Conservation (phyloP, 2,888 invertebrate genomes). For the Thera obeliscata region DNA sequence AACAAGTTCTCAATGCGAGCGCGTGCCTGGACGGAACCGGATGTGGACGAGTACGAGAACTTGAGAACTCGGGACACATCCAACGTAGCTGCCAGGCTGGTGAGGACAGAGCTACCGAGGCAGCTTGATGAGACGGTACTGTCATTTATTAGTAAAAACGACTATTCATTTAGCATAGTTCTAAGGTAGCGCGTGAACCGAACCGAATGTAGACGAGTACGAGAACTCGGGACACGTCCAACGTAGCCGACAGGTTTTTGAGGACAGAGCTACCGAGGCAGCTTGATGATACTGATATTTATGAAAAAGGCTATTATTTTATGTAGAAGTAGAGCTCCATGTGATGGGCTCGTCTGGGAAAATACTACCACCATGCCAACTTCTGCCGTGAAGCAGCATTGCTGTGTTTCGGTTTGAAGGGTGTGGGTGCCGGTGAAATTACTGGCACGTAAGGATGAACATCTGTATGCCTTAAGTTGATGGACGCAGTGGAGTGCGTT, state of each 20-base stretch:
- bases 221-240: constrained; percentile 59
- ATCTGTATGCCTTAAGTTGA: no score
- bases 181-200: constrained; percentile 93
- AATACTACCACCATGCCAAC: no score
- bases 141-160: background rate
- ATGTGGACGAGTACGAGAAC: constrained; percentile 62
- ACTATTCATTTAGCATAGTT: no score
- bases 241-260: constrained; percentile 62
- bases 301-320: no score
- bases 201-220: constrained; percentile 78
- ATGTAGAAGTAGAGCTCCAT: no score
- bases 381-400: no score
- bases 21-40: constrained; percentile 91
- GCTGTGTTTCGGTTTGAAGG: no score
- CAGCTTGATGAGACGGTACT: constrained; percentile 62
- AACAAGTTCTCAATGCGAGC: constrained; percentile 92
- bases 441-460: no score
- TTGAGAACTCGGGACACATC: constrained; percentile 57
- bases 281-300: constrained; percentile 52
- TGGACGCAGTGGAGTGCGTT: no score
- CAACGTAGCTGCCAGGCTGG: constrained; percentile 62
- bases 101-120: constrained; percentile 65
- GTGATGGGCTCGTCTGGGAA: no score
- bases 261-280: constrained; percentile 64
- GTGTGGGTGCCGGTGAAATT: no score